These are phyloP conservation scores for Notamacropus eugenii DNA, from an alignment of 2,797 vertebrate genomes.

Conservation along the genomic window DNA sequence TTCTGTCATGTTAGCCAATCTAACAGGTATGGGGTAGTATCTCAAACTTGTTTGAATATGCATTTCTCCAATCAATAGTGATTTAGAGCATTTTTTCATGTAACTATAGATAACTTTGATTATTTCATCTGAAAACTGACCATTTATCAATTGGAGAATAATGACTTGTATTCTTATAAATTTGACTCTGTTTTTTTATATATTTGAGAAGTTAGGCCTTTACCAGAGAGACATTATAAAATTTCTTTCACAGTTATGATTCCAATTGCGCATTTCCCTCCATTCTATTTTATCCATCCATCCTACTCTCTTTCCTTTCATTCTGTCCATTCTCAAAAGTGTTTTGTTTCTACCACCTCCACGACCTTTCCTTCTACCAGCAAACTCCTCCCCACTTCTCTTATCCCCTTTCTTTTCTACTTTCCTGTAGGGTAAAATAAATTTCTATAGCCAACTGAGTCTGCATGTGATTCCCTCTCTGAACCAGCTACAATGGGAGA, in stretches of 20 bases:
- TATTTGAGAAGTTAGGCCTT: background rate
- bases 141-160: background rate
- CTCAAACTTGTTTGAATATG: background rate
- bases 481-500: background rate
- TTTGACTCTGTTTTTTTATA: background rate
- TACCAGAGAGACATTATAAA: background rate
- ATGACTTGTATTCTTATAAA: background rate
- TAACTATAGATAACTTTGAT: background rate
- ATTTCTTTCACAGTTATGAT: background rate
- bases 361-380: background rate
- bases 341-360: background rate
- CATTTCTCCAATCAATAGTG: background rate
- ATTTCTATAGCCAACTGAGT: background rate
- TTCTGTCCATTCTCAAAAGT: background rate
- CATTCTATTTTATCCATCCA: background rate
- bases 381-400: too few relatives aligned
- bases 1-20: background rate
- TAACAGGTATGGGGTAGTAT: background rate
- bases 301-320: background rate
- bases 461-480: background rate
- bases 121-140: background rate
- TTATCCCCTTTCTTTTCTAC: background rate
- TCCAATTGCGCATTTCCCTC: background rate
- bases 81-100: background rate
- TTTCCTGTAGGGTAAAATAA: background rate